phyloP scores from a whole-genome alignment of 2,797 vertebrate species.

The Ctenosaura bakeri region DNA sequence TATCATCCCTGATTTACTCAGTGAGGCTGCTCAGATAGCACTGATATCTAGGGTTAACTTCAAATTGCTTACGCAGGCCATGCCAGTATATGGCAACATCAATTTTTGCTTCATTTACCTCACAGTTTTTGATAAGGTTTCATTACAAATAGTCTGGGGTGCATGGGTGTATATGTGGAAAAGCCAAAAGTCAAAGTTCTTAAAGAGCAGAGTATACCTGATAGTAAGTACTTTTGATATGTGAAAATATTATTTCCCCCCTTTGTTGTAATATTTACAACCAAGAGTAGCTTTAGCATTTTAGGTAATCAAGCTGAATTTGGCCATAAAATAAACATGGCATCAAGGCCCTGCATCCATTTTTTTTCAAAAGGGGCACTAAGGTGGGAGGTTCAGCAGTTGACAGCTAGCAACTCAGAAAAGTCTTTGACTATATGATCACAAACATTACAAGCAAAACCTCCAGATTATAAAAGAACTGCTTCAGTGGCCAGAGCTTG shows the following conservation, averaged over 20 bases:
- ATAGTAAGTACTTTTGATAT: background rate
- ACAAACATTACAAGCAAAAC: conserved; percentile 39
- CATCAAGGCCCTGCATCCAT: conserved; percentile 41
- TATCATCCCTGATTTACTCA: background rate
- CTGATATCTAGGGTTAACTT: background rate
- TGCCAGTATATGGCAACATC: background rate
- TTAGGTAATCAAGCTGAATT: conserved; percentile 45
- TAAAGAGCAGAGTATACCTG: background rate
- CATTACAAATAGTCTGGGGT: background rate
- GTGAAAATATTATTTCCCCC: background rate
- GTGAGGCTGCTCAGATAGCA: background rate
- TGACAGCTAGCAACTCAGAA: conserved; percentile 34
- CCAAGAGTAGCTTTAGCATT: conserved; percentile 26
- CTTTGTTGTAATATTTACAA: conserved; percentile 26
- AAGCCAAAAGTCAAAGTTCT: background rate
- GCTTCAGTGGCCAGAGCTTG: background rate
- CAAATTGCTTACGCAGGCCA: background rate
- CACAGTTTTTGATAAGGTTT: background rate
- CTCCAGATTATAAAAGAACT: background rate
- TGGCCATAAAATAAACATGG: conserved; percentile 44
- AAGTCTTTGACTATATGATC: conserved; percentile 38
- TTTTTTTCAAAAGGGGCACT: conserved; percentile 55
- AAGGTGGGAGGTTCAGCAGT: conserved; percentile 6
- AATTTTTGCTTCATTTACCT: background rate
- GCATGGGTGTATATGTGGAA: background rate